These are phyloP conservation scores for Gorsachius goisagi DNA, from an alignment of 2,113 vertebrate genomes.

Conservation along the genomic window DNA sequence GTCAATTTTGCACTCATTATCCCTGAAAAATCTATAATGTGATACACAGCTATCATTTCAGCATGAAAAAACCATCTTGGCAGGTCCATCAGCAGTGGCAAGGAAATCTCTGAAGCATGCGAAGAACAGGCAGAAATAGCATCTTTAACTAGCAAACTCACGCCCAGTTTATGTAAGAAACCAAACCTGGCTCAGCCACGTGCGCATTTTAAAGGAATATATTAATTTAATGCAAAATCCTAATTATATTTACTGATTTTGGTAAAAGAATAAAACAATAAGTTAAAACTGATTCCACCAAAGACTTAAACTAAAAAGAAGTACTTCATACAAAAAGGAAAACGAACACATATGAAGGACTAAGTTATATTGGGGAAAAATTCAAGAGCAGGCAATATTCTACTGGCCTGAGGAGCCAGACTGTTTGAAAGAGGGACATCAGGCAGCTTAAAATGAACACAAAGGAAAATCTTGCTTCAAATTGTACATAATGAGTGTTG, in stretches of 20 bases:
- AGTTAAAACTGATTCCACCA: background rate
- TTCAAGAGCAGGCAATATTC: background rate
- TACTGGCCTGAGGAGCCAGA: background rate
- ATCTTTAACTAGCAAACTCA: background rate
- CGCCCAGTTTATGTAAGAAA: background rate
- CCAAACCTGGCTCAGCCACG: background rate
- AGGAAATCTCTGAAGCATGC: background rate
- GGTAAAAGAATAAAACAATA: background rate
- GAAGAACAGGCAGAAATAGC: background rate
- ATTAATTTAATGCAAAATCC: background rate
- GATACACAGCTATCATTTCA: background rate
- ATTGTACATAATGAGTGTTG: background rate
- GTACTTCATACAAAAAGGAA: background rate
- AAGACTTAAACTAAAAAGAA: background rate
- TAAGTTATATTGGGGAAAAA: background rate
- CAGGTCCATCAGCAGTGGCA: background rate
- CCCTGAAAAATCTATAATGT: background rate
- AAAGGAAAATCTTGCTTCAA: background rate
- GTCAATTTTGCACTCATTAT: background rate
- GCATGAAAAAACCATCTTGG: background rate
- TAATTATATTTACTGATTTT: background rate
- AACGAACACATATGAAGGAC: background rate
- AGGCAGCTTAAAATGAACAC: background rate
- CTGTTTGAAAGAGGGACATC: background rate
- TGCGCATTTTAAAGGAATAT: background rate